Evolutionary conservation across 2,113 vertebrate species (phyloP).

Genomic region (Proteles cristata): DNA sequence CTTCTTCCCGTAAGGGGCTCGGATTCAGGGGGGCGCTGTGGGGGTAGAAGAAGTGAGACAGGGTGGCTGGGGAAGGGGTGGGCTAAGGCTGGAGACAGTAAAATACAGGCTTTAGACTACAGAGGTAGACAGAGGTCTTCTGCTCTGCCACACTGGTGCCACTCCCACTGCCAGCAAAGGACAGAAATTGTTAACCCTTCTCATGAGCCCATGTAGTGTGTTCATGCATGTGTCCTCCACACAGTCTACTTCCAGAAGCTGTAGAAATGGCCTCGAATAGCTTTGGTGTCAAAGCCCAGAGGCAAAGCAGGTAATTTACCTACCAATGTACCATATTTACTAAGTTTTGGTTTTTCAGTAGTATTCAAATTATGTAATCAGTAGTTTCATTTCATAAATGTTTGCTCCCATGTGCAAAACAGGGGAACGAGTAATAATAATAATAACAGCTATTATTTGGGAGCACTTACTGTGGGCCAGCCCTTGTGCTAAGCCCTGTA

Average conservation of each 20-base stretch:
- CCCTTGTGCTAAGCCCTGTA: not conserved
- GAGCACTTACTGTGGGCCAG: not conserved
- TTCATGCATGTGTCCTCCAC: rapidly evolving
- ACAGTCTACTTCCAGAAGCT: not conserved
- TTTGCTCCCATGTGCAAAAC: not conserved
- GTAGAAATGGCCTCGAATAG: not conserved
- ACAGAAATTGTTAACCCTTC: not conserved
- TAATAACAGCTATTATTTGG: not conserved
- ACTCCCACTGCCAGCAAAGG: not conserved
- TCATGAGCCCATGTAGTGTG: not conserved
- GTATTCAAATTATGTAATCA: not conserved
- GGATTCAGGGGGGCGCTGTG: too few relatives aligned
- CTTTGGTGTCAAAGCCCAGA: not conserved
- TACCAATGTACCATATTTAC: not conserved
- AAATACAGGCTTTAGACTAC: not conserved
- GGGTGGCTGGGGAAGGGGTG: too few relatives aligned
- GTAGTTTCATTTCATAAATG: not conserved
- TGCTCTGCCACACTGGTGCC: not conserved
- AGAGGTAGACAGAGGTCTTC: not conserved
- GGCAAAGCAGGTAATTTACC: not conserved
- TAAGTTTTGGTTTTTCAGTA: not conserved
- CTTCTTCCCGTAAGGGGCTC: not conserved
- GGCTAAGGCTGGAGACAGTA: not conserved
- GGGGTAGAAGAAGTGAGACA: too few relatives aligned
- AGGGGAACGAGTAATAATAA: not conserved